Evolutionary conservation across 2,113 vertebrate genomes (phyloP).

Genomic region (Lophochroa leadbeateri): DNA sequence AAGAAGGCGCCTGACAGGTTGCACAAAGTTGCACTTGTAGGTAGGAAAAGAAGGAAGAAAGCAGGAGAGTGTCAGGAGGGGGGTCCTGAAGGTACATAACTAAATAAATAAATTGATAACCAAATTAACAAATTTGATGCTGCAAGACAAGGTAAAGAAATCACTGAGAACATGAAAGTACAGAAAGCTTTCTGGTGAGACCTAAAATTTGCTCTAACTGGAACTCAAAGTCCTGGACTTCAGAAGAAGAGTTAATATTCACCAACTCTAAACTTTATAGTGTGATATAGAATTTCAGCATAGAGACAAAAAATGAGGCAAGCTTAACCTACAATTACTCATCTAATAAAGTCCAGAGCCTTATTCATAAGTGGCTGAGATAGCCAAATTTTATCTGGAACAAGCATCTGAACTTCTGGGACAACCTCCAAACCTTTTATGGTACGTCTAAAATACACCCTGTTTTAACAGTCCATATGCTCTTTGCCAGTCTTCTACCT

Average conservation of each 20-base stretch:
- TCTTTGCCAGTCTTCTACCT: constrained; percentile 21
- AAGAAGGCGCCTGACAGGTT: no score
- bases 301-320: not conserved
- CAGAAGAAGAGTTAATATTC: not conserved
- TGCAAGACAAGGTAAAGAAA: not conserved
- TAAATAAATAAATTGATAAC: not conserved
- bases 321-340: constrained; percentile 5
- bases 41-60: no score
- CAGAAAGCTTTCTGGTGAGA: not conserved
- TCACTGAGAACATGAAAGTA: not conserved
- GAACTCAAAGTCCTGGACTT: not conserved
- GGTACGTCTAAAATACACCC: constrained; percentile 3
- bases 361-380: not conserved
- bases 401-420: constrained; percentile 48
- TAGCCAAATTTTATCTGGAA: constrained; percentile 43
- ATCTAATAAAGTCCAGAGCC: constrained; percentile 17
- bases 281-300: not conserved
- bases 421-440: constrained; percentile 53
- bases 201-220: not conserved
- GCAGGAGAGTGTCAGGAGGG: no score
- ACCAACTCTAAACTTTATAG: not conserved
- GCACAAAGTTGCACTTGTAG: no score
- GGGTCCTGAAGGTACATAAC: not conserved
- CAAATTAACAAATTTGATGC: not conserved
- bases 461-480: constrained; percentile 17